These are phyloP conservation scores for Amyelois transitella DNA, from an alignment of 1,140 invertebrate species.

Conservation along the genomic window DNA sequence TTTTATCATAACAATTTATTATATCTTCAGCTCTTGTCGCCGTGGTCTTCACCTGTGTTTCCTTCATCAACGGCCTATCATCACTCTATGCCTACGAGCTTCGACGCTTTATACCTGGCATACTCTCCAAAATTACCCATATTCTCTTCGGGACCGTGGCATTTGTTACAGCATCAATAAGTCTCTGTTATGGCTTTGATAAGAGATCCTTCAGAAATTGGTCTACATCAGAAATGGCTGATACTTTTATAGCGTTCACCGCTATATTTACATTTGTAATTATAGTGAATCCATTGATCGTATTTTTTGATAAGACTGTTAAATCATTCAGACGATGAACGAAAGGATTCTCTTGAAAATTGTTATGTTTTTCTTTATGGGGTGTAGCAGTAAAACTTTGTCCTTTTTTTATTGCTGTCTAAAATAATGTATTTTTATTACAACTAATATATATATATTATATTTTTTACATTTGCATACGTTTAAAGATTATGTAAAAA, in stretches of 20 bases:
- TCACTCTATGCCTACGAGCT: constrained; percentile 39
- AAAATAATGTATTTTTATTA: too few species aligned
- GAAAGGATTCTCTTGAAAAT: too few species aligned
- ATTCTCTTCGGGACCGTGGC: constrained; percentile 42
- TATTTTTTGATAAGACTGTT: not conserved
- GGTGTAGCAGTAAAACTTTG: too few species aligned
- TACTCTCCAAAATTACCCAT: constrained; percentile 40
- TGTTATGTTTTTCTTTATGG: too few species aligned
- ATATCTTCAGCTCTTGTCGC: constrained; percentile 24
- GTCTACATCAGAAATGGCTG: constrained; percentile 21
- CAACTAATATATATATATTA: too few species aligned
- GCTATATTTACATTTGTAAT: constrained; percentile 31
- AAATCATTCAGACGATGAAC: too few species aligned
- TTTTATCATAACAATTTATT: constrained; percentile 6
- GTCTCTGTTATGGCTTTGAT: constrained; percentile 41
- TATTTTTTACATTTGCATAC: too few species aligned
- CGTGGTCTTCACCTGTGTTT: constrained; percentile 26
- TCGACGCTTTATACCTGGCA: constrained; percentile 28
- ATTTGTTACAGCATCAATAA: constrained; percentile 27
- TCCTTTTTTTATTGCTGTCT: too few species aligned
- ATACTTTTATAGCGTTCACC: constrained; percentile 27
- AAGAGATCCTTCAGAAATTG: constrained; percentile 33
- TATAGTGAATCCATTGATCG: constrained; percentile 37
- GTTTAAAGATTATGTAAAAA: too few species aligned
- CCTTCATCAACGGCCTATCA: constrained; percentile 29